phyloP scores from a whole-genome alignment of 2,113 vertebrate genomes.

The Phalacrocorax carbo region DNA sequence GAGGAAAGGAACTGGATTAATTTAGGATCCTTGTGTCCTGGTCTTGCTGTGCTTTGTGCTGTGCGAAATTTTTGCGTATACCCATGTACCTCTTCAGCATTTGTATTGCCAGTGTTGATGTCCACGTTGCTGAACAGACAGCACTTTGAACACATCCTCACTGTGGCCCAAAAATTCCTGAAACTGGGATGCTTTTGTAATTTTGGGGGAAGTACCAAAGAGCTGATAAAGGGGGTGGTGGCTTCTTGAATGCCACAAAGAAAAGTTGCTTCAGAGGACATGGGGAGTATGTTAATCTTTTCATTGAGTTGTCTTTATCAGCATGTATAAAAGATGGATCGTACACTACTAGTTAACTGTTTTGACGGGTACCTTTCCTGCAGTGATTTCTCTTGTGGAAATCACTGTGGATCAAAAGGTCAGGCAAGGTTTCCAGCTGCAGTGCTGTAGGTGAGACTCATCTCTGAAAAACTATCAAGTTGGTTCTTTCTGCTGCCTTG shows the following conservation, averaged over 20 bases:
- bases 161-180: neutral
- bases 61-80: neutral
- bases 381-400: neutral
- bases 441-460: neutral
- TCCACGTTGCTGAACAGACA: neutral
- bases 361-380: neutral
- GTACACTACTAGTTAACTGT: neutral
- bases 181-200: neutral
- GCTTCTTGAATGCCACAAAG: neutral
- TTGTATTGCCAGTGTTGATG: neutral
- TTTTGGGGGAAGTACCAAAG: neutral
- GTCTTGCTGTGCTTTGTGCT: neutral
- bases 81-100: rapidly evolving
- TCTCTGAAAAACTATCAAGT: neutral
- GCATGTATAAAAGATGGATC: neutral
- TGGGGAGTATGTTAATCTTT: neutral
- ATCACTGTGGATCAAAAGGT: neutral
- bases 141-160: neutral
- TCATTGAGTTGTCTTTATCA: neutral
- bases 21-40: neutral
- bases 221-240: neutral
- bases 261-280: neutral
- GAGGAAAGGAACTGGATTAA: conserved; percentile 5
- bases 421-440: neutral
- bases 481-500: neutral